Conservation (phyloP, 2,888 invertebrate genomes). For the Ichneumon xanthorius region DNA sequence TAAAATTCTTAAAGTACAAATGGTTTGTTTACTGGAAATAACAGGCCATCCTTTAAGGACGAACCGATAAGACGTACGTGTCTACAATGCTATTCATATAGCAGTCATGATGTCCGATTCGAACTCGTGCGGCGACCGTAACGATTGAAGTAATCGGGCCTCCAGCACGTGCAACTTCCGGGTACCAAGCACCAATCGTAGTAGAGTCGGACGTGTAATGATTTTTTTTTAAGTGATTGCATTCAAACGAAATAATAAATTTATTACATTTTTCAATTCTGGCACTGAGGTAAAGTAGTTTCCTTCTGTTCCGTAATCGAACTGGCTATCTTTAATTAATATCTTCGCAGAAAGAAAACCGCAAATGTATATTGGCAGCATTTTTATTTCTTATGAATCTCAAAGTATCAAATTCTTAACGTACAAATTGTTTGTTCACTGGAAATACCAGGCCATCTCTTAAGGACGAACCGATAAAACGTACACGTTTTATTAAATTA, state of each 20-base stretch:
- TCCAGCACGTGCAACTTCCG: slow-evolving; percentile 97
- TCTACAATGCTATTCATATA: slow-evolving; percentile 46
- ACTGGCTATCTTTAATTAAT: too few relatives aligned
- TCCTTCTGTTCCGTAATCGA: too few relatives aligned
- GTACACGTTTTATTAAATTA: slow-evolving; percentile 11
- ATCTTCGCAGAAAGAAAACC: too few relatives aligned
- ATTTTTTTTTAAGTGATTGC: neutral
- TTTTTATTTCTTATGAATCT: slow-evolving; percentile 10
- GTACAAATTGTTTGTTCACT: neutral
- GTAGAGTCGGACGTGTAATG: slow-evolving; percentile 90
- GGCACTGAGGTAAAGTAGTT: too few relatives aligned
- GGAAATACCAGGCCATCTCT: slow-evolving; percentile 6
- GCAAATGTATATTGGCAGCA: too few relatives aligned
- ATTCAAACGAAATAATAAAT: neutral
- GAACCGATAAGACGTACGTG: slow-evolving; percentile 9
- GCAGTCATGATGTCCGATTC: slow-evolving; percentile 70
- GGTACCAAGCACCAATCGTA: slow-evolving; percentile 98
- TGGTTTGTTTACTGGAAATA: neutral
- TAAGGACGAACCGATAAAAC: slow-evolving; percentile 25
- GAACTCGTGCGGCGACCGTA: slow-evolving; percentile 91
- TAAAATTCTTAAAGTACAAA: too few relatives aligned
- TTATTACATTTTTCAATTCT: neutral
- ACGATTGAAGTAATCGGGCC: slow-evolving; percentile 95
- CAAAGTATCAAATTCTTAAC: neutral
- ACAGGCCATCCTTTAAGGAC: neutral